Conservation (phyloP, 2,113 vertebrate species). For the Tiliqua scincoides region DNA sequence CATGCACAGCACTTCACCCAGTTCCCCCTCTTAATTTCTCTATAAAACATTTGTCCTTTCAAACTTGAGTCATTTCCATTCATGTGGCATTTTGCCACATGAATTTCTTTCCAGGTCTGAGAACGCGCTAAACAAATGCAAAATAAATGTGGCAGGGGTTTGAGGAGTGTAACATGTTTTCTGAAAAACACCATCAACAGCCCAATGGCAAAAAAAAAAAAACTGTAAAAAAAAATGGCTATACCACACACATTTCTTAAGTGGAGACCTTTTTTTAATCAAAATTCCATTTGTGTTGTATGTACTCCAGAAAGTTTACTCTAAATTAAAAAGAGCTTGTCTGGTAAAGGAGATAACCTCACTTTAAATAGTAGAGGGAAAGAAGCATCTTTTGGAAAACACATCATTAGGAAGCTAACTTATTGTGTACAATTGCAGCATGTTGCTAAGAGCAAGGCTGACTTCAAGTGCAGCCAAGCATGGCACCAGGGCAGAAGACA, state of each 20-base stretch:
- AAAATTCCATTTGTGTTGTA: background rate
- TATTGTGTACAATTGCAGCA: background rate
- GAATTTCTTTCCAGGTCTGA: background rate
- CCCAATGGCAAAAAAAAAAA: background rate
- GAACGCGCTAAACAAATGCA: background rate
- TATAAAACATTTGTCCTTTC: background rate
- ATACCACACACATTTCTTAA: background rate
- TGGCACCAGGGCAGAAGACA: background rate
- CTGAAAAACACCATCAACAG: background rate
- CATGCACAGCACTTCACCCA: background rate
- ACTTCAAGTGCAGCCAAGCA: background rate
- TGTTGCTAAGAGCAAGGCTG: background rate
- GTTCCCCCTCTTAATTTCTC: background rate
- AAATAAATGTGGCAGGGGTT: background rate
- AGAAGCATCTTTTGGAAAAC: background rate
- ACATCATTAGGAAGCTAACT: background rate
- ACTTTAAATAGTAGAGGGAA: conserved; percentile 13
- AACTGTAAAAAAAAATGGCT: background rate
- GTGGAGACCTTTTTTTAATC: background rate
- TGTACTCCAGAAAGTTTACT: background rate
- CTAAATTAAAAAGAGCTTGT: conserved; percentile 3
- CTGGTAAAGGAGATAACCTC: conserved; percentile 1
- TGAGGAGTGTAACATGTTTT: background rate
- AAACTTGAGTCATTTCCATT: background rate
- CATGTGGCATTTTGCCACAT: background rate